phyloP scores from a whole-genome alignment of 2,888 invertebrate species.

The Hipparchia sbordonii region DNA sequence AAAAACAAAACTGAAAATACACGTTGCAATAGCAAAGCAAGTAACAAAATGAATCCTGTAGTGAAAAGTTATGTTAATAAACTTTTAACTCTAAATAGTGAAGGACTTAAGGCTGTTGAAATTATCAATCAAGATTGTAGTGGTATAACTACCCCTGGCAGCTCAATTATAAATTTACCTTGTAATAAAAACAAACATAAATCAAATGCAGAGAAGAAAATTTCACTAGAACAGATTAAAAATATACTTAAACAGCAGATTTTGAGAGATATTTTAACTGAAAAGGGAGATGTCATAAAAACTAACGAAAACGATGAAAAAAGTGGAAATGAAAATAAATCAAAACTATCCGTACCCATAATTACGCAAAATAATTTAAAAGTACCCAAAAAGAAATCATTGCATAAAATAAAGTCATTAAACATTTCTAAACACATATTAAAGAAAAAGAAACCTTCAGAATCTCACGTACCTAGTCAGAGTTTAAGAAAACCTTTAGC shows the following conservation, averaged over 20 bases:
- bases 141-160: conserved; percentile 71
- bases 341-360: conserved; percentile 4
- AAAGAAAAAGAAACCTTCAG: conserved; percentile 42
- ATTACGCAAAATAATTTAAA: conserved; percentile 35
- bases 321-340: conserved; percentile 34
- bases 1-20: conserved; percentile 19
- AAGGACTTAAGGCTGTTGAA: conserved; percentile 68
- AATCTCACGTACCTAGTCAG: conserved; percentile 17
- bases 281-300: not conserved
- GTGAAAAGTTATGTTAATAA: conserved; percentile 70
- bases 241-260: conserved; percentile 59
- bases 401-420: conserved; percentile 73
- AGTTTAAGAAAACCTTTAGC: conserved; percentile 19
- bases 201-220: conserved; percentile 51
- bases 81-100: conserved; percentile 65
- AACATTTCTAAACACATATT: conserved; percentile 66
- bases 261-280: conserved; percentile 27
- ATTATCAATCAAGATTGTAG: conserved; percentile 75
- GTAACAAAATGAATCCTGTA: conserved; percentile 55
- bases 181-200: conserved; percentile 55
- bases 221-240: conserved; percentile 70
- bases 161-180: conserved; percentile 70
- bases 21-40: conserved; percentile 22
- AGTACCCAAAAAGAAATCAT: conserved; percentile 50
- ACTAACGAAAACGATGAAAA: conserved; percentile 34